These are phyloP conservation scores for Chloropsis hardwickii DNA, from an alignment of 2,113 vertebrate species.

Conservation along the genomic window DNA sequence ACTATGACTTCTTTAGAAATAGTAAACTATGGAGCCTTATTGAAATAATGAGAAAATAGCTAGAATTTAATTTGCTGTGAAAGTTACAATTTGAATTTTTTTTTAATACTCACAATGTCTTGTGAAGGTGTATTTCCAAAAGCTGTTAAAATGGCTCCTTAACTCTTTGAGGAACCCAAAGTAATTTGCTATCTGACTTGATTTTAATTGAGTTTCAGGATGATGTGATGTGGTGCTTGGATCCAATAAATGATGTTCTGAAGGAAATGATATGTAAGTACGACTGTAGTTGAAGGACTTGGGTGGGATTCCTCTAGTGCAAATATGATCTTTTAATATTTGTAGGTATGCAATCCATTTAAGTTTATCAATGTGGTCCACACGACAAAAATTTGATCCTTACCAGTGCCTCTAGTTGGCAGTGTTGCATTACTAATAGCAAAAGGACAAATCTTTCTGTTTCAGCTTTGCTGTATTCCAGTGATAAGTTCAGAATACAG, in stretches of 20 bases:
- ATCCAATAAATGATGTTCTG: background rate
- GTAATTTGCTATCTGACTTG: background rate
- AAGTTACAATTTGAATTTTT: rapidly evolving
- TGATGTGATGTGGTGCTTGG: background rate
- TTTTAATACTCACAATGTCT: background rate
- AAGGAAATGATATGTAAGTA: background rate
- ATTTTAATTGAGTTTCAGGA: background rate
- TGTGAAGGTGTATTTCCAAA: background rate
- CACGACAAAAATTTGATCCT: background rate
- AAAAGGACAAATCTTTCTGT: background rate
- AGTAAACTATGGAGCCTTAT: background rate
- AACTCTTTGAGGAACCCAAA: background rate
- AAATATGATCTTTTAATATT: background rate
- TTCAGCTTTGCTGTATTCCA: background rate
- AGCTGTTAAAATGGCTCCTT: background rate
- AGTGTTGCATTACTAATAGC: slow-evolving; percentile 42
- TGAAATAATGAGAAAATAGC: background rate
- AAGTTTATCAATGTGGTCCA: background rate
- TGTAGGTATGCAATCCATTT: background rate
- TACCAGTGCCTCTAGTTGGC: slow-evolving; percentile 37
- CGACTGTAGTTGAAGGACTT: background rate
- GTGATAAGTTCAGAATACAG: background rate
- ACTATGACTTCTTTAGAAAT: background rate
- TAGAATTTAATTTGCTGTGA: background rate
- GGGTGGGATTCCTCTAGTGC: background rate